phyloP scores from a whole-genome alignment of 2,113 vertebrate species.

The Archocentrus centrarchus region DNA sequence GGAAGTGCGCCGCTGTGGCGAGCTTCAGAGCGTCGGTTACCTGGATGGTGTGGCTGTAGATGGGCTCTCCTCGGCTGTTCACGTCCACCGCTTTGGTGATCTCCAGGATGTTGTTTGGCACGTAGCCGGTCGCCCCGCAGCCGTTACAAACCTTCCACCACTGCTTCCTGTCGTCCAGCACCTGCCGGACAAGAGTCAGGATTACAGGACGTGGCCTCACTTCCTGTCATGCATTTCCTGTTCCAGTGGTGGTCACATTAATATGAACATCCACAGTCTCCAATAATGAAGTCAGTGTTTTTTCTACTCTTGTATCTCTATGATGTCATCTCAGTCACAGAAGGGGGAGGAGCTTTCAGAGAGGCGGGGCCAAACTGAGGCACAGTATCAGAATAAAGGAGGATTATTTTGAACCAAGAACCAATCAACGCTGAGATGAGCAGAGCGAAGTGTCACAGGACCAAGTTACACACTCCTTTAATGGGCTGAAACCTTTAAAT shows the following conservation, averaged over 20 bases:
- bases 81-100: conserved; percentile 82
- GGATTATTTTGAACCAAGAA: not conserved
- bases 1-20: not conserved
- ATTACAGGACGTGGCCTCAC: not conserved
- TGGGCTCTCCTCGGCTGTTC: conserved; percentile 82
- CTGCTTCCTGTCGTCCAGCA: conserved; percentile 94
- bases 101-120: conserved; percentile 99
- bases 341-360: not conserved
- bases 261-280: not conserved
- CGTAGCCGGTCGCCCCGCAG: conserved; percentile 87
- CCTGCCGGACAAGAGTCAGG: conserved; percentile 76
- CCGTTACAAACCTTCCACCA: conserved; percentile 97
- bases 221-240: not conserved
- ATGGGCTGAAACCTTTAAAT: no score
- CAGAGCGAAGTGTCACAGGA: no score
- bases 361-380: not conserved
- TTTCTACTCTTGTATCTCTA: not conserved
- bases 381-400: not conserved
- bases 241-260: not conserved
- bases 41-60: conserved; percentile 94
- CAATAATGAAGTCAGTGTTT: not conserved
- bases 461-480: no score
- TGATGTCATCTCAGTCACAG: not conserved
- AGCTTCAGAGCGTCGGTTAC: conserved; percentile 31
- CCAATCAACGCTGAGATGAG: not conserved